Conservation (phyloP, 2,888 invertebrate genomes). For the Acanthosepion esculentum region DNA sequence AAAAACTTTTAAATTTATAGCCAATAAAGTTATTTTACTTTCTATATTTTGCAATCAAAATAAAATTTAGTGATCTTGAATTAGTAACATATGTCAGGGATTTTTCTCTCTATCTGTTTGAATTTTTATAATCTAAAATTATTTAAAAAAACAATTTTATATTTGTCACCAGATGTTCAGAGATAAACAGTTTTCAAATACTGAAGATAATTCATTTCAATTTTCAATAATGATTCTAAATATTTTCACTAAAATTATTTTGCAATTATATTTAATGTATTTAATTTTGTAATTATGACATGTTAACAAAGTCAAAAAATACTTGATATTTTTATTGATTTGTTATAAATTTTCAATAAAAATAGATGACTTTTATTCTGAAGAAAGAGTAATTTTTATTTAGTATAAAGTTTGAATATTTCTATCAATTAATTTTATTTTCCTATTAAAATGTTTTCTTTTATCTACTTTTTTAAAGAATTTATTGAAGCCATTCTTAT, state of each 20-base stretch:
- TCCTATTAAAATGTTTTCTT: background rate
- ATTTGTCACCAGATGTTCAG: background rate
- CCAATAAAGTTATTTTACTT: background rate
- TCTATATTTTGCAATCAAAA: background rate
- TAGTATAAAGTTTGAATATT: background rate
- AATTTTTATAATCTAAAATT: background rate
- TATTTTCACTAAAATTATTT: background rate
- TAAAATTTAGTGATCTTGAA: background rate
- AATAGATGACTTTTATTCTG: no score
- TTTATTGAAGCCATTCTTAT: background rate
- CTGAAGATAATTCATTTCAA: background rate
- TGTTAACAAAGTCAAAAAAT: background rate
- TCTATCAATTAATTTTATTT: background rate
- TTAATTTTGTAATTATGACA: background rate
- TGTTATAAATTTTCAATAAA: no score
- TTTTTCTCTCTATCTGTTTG: background rate
- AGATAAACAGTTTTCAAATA: background rate
- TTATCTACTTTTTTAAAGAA: background rate
- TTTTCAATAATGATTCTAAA: background rate
- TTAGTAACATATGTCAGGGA: background rate
- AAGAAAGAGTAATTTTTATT: no score
- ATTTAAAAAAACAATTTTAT: background rate
- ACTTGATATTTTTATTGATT: background rate
- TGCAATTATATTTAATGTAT: background rate
- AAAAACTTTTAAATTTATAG: background rate